Evolutionary conservation across 2,113 vertebrate genomes (phyloP).

Genomic region (Propithecus coquereli): DNA sequence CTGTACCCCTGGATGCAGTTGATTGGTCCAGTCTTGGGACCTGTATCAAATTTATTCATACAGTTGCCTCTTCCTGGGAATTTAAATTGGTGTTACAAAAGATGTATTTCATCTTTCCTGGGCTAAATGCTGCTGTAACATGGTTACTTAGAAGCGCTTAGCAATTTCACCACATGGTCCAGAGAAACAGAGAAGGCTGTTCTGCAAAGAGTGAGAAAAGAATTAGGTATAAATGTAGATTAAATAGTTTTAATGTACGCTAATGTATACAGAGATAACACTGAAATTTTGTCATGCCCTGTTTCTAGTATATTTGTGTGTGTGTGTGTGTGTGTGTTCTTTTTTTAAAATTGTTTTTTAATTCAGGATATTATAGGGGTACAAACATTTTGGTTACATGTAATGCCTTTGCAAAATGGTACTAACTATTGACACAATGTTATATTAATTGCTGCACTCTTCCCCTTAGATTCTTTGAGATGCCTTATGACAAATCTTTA

Average conservation of each 20-base stretch:
- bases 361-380: too few species aligned
- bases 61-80: neutral
- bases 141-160: neutral
- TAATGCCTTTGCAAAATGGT: neutral
- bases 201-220: neutral
- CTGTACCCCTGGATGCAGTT: fast-evolving
- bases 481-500: neutral
- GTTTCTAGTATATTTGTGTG: neutral
- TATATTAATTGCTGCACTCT: neutral
- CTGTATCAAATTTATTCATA: neutral
- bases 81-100: neutral
- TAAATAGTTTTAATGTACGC: neutral
- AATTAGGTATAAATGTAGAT: neutral
- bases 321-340: too few species aligned
- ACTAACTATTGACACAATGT: neutral
- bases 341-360: too few species aligned
- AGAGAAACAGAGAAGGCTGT: neutral
- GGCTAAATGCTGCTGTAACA: neutral
- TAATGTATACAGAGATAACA: neutral
- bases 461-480: neutral
- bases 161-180: neutral
- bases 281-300: neutral
- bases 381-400: too few species aligned
- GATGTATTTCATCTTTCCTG: neutral
- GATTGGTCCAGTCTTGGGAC: neutral